Base-by-base conservation (phyloP, 64 coral and sea anemone genomes). In the Montipora efflorescens region DNA sequence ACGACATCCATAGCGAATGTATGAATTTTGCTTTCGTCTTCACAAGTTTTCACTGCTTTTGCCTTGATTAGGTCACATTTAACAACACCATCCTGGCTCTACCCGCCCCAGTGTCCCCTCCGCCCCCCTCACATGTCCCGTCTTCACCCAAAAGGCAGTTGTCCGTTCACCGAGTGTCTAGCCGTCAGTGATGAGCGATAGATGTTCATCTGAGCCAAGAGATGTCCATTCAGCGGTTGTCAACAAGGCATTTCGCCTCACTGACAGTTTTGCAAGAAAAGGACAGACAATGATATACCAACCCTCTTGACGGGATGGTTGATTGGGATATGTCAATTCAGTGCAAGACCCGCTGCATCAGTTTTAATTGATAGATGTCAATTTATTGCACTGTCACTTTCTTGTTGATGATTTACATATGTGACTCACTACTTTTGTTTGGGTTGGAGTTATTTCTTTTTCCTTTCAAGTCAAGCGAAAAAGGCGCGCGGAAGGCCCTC, bases 91-190 rank as follows among this genome's bases (percentile, higher is more conserved):
- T 91, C 48, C 48, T 96, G n/a, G 95, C 95, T 1, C 45, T 96
- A 90, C 95, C 95, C 47, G 95, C 95, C 4, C 95, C 95, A 86
- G 62, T 88, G 36, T 96, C 91, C 1, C 91, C 95, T 18, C 91
- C 95, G 1, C 79, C 87, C 0, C 93, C 87, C 2, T 74, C 93
- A 7, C 85, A 78, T 59, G 87, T 88, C 68, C 87, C 93, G 3
- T 48, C 87, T 14, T 94, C 93, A 51, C 93, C 93, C 74, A 90
- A 66, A 10, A 90, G 93, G 75, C 93, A 94, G 77, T 59, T 89
- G 79, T 94, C 93, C 23, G 80, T 94, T 47, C 87, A 94, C 55
- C 87, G 66, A 49, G 68, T 94, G 55, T 71, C 62, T 8, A 86
- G 45, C 47, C 82, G 82, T 14, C 82, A 72, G 70, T 71, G 13